phyloP scores from a whole-genome alignment of 1,140 invertebrate genomes.

The Antheraea mylitta region DNA sequence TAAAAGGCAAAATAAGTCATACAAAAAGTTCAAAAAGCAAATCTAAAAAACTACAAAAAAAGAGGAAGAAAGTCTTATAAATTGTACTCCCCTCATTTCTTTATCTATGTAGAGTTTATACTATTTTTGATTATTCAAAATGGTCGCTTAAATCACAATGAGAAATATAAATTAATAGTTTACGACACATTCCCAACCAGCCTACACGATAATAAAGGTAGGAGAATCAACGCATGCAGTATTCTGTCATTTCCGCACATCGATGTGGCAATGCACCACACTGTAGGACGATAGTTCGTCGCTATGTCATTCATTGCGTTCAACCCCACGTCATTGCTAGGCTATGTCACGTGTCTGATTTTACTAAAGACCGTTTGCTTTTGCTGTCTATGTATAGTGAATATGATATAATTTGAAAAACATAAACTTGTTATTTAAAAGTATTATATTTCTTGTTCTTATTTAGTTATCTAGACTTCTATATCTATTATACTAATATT shows the following conservation, averaged over 20 bases:
- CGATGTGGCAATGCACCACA: constrained; percentile 47
- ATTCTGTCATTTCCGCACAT: constrained; percentile 53
- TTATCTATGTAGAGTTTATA: no score
- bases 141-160: no score
- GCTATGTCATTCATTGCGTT: constrained; percentile 66
- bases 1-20: no score
- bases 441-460: no score
- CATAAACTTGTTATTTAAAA: no score
- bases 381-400: neutral
- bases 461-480: no score
- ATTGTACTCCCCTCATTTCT: no score
- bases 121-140: no score
- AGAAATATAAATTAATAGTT: neutral
- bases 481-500: no score
- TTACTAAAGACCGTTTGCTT: neutral
- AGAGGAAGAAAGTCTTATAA: no score
- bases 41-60: no score
- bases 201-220: constrained; percentile 22
- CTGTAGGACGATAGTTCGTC: constrained; percentile 33
- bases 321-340: constrained; percentile 58
- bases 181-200: neutral
- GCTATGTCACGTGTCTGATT: neutral
- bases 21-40: no score
- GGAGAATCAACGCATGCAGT: constrained; percentile 26
- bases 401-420: neutral